Evolutionary conservation across 2,888 invertebrate species (phyloP).

Genomic region (Molanna angustata): DNA sequence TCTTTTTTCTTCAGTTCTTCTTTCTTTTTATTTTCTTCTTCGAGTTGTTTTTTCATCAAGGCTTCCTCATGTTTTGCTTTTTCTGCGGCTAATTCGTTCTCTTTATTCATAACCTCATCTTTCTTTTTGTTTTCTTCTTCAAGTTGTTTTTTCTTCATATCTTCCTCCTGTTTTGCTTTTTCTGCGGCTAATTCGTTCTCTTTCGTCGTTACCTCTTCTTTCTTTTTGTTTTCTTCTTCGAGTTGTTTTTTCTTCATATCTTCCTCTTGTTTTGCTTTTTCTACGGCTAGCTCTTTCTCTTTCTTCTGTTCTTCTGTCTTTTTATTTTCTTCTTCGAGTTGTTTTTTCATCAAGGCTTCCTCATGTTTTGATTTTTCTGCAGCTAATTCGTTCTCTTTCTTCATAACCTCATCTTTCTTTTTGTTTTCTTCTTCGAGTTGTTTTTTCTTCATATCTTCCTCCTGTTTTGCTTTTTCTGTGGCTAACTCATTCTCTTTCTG

Average conservation of each 20-base stretch:
- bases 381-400: no score
- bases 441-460: conserved; percentile 23
- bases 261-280: conserved; percentile 15
- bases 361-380: neutral
- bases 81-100: conserved; percentile 1
- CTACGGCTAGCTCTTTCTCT: conserved; percentile 14
- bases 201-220: neutral
- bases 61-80: conserved; percentile 28
- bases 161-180: conserved; percentile 16
- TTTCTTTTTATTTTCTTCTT: conserved; percentile 4
- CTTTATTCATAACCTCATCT: conserved; percentile 28
- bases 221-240: neutral
- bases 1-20: conserved; percentile 2
- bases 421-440: conserved; percentile 7
- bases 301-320: conserved; percentile 28
- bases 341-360: conserved; percentile 17
- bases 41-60: conserved; percentile 17
- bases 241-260: conserved; percentile 27
- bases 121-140: conserved; percentile 28
- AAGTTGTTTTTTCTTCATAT: conserved; percentile 28
- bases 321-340: conserved; percentile 29
- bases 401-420: neutral
- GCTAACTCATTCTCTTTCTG: neutral
- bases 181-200: no score
- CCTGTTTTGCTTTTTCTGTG: conserved; percentile 27